Evolutionary conservation across 2,888 invertebrate genomes (phyloP), one percentile per base, ranked within the genome.

Genomic region (Drosophila kanekoi): DNA sequence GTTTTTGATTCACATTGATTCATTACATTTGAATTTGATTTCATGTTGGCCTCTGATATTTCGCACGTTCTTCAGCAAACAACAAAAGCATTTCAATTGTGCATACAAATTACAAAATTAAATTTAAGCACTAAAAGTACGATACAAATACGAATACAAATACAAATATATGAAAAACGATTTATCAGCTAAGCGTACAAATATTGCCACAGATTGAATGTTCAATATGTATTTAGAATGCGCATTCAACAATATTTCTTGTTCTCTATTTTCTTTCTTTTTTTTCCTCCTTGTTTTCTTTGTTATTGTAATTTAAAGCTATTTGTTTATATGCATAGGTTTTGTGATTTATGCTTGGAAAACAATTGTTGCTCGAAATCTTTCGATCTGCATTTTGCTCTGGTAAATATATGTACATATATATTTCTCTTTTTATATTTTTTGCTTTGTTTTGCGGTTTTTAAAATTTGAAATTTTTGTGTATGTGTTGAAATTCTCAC

Each of bases 271-370:
- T 16, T 51, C 32, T 37, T 43, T 33, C n/a, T n/a, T 33, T 52
- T 28, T 52, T 23, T 16, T 41, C 45, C 20, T 37, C 49, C 47
- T 54, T 54, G 35, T 35, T 53, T 57, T 53, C 23, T 57, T 51
- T 72, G 54, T 69, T 72, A 68, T 77, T 81, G 65, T 78, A 78
- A 67, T 74, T 82, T 83, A 80, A 84, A 73, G 84, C 84, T 84
- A 84, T 86, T 82, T 78, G 74, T 81, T 81, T 82, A 76, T 79
- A 73, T 79, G 77, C 73, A 72, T 70, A 83, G 49, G 65, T 75
- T 72, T 80, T 81, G 71, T 81, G 64, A 71, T 77, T 74, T 71
- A 75, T 72, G 77, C 76, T 69, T 87, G 87, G 83, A 83, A 83
- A 83, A 86, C 86, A 83, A 72, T 68, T 67, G 74, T 77, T 77